phyloP scores from a whole-genome alignment of 1,140 invertebrate genomes.

The Nebria ingens region DNA sequence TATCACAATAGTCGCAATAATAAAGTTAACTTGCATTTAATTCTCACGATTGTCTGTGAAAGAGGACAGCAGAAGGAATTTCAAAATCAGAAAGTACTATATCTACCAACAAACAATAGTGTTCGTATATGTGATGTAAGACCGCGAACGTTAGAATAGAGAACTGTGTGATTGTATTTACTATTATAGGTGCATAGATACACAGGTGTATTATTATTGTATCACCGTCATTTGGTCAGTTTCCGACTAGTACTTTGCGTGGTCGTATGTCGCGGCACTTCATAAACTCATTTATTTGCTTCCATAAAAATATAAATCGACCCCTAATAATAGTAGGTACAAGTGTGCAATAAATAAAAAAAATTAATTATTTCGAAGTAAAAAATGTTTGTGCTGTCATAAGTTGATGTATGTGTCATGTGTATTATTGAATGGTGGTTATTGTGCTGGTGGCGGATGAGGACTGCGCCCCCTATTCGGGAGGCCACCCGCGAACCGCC shows the following conservation, averaged over 20 bases:
- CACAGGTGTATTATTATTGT: not conserved
- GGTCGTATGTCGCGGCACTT: not conserved
- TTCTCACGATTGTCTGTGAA: not conserved
- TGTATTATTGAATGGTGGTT: constrained; percentile 33
- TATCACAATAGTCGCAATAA: not conserved
- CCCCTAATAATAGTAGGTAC: not conserved
- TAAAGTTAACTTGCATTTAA: not conserved
- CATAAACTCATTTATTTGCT: not conserved
- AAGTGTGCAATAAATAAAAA: not conserved
- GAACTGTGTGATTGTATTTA: not conserved
- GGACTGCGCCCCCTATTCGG: constrained; percentile 21
- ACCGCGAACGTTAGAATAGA: not conserved
- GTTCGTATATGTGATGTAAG: not conserved
- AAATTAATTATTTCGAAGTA: not conserved
- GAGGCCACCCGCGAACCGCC: constrained; percentile 19
- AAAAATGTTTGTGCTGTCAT: too few relatives aligned
- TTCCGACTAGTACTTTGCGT: not conserved
- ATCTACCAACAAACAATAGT: not conserved
- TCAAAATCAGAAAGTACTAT: not conserved
- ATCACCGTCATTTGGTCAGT: not conserved
- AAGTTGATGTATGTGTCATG: not conserved
- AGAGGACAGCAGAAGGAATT: not conserved
- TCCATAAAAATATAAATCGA: not conserved
- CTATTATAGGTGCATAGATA: not conserved
- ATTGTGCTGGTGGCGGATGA: constrained; percentile 32